Conservation (phyloP, 2,113 vertebrate genomes). For the Haplotaxodon microlepis region DNA sequence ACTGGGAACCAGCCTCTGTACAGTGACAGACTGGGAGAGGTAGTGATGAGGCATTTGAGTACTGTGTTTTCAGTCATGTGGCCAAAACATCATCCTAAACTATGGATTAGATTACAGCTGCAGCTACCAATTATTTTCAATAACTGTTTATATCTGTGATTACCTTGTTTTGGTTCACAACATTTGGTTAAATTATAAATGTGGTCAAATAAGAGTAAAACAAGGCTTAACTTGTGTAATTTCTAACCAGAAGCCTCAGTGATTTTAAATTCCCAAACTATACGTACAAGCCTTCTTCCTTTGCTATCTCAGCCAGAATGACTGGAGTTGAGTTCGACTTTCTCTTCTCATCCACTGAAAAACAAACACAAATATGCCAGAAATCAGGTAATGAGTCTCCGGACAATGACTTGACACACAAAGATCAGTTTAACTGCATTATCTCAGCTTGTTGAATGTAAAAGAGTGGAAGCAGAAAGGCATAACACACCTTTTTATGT, state of each 20-base stretch:
- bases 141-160: background rate
- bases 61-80: background rate
- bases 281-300: conserved; percentile 76
- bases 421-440: background rate
- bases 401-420: background rate
- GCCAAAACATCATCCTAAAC: background rate
- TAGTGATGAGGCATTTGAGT: background rate
- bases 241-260: background rate
- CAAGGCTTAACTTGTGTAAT: background rate
- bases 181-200: background rate
- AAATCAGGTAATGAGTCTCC: background rate
- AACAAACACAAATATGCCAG: background rate
- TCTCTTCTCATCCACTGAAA: conserved; percentile 73
- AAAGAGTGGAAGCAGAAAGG: background rate
- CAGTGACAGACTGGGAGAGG: conserved; percentile 61
- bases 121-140: background rate
- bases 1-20: conserved; percentile 81
- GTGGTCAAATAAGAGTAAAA: background rate
- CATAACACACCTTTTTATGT: background rate
- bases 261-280: background rate
- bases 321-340: conserved; percentile 68
- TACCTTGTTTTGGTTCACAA: background rate
- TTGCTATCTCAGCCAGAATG: conserved; percentile 74
- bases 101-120: background rate
- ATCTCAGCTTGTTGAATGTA: background rate